Conservation (phyloP, 2,888 invertebrate genomes). For the Erebia epiphron region DNA sequence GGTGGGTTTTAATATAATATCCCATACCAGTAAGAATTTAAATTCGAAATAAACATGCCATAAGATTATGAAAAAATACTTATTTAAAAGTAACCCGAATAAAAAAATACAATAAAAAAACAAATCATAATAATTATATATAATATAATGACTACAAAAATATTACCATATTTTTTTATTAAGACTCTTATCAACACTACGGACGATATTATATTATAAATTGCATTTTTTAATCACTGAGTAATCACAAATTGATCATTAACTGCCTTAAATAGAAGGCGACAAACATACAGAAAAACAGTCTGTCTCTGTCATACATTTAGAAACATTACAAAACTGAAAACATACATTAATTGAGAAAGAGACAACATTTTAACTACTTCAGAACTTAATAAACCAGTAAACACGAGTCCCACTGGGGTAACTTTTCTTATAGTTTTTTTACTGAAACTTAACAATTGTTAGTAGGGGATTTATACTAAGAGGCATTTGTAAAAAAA, state of each 20-base stretch:
- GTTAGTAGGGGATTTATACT: no score
- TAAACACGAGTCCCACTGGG: background rate
- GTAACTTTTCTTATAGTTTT: background rate
- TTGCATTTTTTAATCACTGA: constrained; percentile 53
- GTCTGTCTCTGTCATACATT: background rate
- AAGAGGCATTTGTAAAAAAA: background rate
- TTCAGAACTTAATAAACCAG: background rate
- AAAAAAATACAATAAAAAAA: background rate
- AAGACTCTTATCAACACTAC: constrained; percentile 35
- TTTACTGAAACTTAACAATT: background rate
- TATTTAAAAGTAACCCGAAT: background rate
- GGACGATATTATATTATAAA: constrained; percentile 12
- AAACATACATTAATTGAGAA: constrained; percentile 16
- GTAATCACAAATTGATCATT: constrained; percentile 53
- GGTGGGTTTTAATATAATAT: background rate
- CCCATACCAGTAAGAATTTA: background rate
- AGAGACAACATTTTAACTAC: constrained; percentile 5
- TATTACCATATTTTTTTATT: constrained; percentile 1
- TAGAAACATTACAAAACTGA: background rate
- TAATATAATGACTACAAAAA: constrained; percentile 17
- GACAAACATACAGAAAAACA: background rate
- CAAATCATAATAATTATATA: constrained; percentile 8
- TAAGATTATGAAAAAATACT: no score
- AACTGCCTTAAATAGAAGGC: constrained; percentile 1
- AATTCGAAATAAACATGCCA: no score